Base-by-base conservation (phyloP, 1,140 invertebrate species). In the Kradibia gibbosae region DNA sequence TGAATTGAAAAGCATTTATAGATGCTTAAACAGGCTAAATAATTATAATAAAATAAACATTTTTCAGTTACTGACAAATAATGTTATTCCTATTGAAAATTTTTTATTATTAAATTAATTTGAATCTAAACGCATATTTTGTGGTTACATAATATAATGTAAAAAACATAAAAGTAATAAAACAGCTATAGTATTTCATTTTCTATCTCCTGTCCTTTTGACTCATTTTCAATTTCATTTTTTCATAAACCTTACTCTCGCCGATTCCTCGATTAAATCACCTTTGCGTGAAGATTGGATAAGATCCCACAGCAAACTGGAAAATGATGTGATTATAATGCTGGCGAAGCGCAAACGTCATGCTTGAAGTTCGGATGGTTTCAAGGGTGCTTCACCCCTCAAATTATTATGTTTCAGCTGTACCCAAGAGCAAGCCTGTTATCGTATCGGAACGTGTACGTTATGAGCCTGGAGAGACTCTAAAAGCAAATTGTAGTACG, bases 401-500 rank as follows among this genome's bases (percentile, higher is more conserved):
- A 42, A 86, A 87, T 87, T 87, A 84, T 88, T 89, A 82, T 86
- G 85, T 90, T 89, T 86, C 85, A 92, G 91, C 87, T 85, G 65
- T 91, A 78, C 91, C 91, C 50, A 83, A 88, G 78, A 84, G 83
- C 62, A 86, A 84, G 71, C 91, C 91, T 36, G 78, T 86, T 83
- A 88, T 92, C 83, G 78, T 83, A 82, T 94, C 94, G 31, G 94
- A 94, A 83, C 93, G 94, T 82, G 92, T 92, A 80, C 94, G 94
- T 83, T 96, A 96, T 88, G 94, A 94, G 84, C 92, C 93, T 1
- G 95, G 95, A 28, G 95, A 96, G 86, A 91, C 93, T 45, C 90
- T 97, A 55, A 92, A 92, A 85, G 95, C 95, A 81, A 96, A 96
- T 90, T 97, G 96, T 89, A 94, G 93, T 73, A 94, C 95, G n/a